These are phyloP conservation scores for Aptenodytes forsteri DNA, from an alignment of 2,113 vertebrate genomes.

Conservation along the genomic window DNA sequence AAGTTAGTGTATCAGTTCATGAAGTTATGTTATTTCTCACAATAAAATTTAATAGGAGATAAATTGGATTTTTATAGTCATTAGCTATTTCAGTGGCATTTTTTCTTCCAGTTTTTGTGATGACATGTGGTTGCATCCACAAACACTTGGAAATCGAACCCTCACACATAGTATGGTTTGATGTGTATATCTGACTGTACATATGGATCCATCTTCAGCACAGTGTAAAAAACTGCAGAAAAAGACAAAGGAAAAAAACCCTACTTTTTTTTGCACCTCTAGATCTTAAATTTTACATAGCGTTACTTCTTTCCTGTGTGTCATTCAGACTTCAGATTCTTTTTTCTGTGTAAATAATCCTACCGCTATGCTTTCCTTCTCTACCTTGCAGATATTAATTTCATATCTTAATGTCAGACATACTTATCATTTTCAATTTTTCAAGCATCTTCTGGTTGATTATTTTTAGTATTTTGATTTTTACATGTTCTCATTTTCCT, in stretches of 20 bases:
- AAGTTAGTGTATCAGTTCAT: not conserved
- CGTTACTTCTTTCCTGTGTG: not conserved
- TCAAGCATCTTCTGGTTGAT: not conserved
- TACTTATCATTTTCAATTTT: not conserved
- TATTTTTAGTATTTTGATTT: not conserved
- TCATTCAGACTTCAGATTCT: not conserved
- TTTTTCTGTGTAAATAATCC: not conserved
- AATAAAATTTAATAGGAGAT: not conserved
- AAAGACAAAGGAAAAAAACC: accelerated
- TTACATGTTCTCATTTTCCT: not conserved
- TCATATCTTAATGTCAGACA: not conserved
- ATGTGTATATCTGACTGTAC: not conserved
- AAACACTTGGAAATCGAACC: not conserved
- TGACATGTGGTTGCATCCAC: not conserved
- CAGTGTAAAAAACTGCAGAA: not conserved
- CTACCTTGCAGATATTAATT: not conserved
- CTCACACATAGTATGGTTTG: not conserved
- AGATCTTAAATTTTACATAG: not conserved
- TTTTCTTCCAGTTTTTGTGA: not conserved
- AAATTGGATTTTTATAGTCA: not conserved
- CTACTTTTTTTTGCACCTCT: not conserved
- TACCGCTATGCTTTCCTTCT: not conserved
- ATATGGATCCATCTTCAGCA: not conserved
- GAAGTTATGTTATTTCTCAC: not conserved
- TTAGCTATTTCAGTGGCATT: not conserved